Base-by-base conservation (phyloP, 2,113 vertebrate genomes). In the Tragelaphus scriptus region DNA sequence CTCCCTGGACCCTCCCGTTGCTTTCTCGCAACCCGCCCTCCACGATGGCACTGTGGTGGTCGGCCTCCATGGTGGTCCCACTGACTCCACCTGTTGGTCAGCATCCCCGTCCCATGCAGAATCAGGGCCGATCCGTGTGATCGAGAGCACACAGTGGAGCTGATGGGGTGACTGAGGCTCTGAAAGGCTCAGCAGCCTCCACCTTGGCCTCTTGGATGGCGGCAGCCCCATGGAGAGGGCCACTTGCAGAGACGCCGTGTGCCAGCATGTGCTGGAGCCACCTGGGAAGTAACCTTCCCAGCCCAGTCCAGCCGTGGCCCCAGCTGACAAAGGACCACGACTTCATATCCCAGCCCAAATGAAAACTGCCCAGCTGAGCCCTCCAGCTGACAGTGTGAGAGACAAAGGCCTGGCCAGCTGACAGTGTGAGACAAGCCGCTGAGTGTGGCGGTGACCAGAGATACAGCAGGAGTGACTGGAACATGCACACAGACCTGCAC, bases 121-220 rank as follows among this genome's bases (percentile, higher is more conserved):
- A 16, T 90, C 55, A 53, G 80, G 94, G 19, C 26, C 0, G n/a
- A 17, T 32, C 14, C 21, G 0, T 0, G 26, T 95, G 88, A 4
- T 40, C 10, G 0, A 0, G 4, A 21, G 55, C 84, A 3, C 30
- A 3, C 0, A 19, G 55, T 11, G 2, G 94, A 26, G 44, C n/a
- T 40, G 79, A 30, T 2, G 2, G 1, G 10, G 26, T 44, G 88
- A 79, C 65, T 19, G 7, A 63, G 26, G 53, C 28, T 68, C 2
- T 23, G 5, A 47, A 49, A 47, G 30, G 86, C 12, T 7, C 23
- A 7, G 30, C 44, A 44, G n/a, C 28, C 28, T 63, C 49, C 23
- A 1, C 79, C 15, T 85, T 2, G 19, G 81, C 61, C 65, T 63
- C 88, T 32, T 1, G 8, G 53, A 26, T 32, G 9, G 13, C 14